A percentile compares a stretch with the other conserved stretches of the same genome.
These are phyloP conservation scores for Nomada ruficornis DNA, from an alignment of 2,888 invertebrate genomes.

Conservation along the genomic window DNA sequence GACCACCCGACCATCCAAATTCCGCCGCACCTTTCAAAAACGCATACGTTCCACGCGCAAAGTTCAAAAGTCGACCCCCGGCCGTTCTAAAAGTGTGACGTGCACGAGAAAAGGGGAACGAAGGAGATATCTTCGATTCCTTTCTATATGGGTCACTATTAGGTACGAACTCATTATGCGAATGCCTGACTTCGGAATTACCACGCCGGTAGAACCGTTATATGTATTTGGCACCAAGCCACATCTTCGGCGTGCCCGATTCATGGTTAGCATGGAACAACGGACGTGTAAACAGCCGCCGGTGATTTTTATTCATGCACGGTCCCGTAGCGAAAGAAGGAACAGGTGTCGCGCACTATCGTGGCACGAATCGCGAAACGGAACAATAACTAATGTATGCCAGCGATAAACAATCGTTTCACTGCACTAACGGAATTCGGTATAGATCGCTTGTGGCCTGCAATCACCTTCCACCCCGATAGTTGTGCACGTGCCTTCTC, in stretches of 20 bases:
- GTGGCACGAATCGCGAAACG: constrained; percentile 61
- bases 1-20: too few species aligned
- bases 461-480: constrained; percentile 32
- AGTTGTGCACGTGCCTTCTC: constrained; percentile 17
- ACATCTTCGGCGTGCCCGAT: constrained; percentile 75
- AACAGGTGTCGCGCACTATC: constrained; percentile 67
- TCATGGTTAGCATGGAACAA: constrained; percentile 65
- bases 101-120: constrained; percentile 40
- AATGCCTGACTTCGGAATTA: constrained; percentile 73
- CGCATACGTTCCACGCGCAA: not conserved
- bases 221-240: constrained; percentile 81
- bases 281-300: constrained; percentile 70
- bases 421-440: constrained; percentile 46
- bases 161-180: constrained; percentile 74
- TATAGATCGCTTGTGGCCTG: constrained; percentile 22
- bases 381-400: constrained; percentile 53
- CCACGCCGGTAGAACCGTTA: constrained; percentile 78
- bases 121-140: constrained; percentile 47
- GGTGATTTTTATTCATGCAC: constrained; percentile 68
- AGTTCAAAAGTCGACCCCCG: not conserved
- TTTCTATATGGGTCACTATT: constrained; percentile 76
- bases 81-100: not conserved
- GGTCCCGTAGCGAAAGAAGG: constrained; percentile 46
- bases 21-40: not conserved
- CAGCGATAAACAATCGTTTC: constrained; percentile 34